A percentile compares a stretch with the other conserved stretches of the same genome.
Evolutionary conservation across 92 coral and sea anemone species (phyloP).

Genomic region (Zoanthus gigantus): DNA sequence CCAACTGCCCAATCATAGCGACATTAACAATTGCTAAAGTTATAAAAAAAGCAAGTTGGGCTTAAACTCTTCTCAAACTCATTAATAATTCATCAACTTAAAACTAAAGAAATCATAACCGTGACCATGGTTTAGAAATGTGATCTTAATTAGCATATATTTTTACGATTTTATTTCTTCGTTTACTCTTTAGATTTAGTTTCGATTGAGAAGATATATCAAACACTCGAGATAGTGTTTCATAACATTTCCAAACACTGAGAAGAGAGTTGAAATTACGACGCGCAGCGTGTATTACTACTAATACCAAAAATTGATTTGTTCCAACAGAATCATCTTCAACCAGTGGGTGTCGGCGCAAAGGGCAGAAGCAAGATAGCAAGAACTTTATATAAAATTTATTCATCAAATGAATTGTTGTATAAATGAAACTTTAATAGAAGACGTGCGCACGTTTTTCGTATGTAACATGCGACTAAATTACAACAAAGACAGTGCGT

Average conservation of each 20-base stretch:
- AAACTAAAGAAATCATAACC: too few relatives aligned
- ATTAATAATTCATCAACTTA: too few relatives aligned
- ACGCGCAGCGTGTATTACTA: neutral
- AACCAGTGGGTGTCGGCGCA: constrained; percentile 38
- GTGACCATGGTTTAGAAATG: too few relatives aligned
- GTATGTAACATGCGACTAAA: neutral
- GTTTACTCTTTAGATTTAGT: too few relatives aligned
- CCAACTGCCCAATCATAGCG: too few relatives aligned
- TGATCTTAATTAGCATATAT: too few relatives aligned
- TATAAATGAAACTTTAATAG: neutral
- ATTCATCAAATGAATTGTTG: neutral
- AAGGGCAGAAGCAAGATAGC: constrained; percentile 29
- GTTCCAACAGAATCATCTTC: constrained; percentile 27
- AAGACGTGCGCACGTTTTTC: neutral
- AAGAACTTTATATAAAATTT: neutral
- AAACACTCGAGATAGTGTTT: too few relatives aligned
- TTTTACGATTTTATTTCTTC: too few relatives aligned
- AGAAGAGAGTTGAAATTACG: too few relatives aligned
- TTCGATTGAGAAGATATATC: too few relatives aligned
- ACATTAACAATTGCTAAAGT: too few relatives aligned
- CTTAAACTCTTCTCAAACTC: neutral
- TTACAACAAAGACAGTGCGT: neutral
- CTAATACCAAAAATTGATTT: neutral
- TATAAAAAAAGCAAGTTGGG: neutral
- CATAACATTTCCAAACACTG: too few relatives aligned